Evolutionary conservation across 1,140 invertebrate genomes (phyloP).

Genomic region (Zaprionus nigranus): DNA sequence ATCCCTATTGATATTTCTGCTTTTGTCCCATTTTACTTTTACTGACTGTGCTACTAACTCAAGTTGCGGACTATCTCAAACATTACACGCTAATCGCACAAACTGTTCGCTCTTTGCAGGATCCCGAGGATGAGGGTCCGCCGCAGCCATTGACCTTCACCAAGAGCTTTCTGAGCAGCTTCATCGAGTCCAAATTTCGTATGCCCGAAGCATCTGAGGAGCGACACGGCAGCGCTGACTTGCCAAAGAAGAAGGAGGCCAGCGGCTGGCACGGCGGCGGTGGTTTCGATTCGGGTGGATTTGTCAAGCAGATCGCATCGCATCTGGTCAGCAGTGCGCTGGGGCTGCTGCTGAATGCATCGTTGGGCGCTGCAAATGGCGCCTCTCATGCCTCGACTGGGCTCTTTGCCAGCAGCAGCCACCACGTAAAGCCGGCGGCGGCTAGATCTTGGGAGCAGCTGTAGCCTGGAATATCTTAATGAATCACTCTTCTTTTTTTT

Average conservation of each 20-base stretch:
- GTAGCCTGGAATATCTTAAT: constrained; percentile 29
- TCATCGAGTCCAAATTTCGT: constrained; percentile 72
- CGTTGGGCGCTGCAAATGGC: constrained; percentile 74
- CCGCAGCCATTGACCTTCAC: constrained; percentile 74
- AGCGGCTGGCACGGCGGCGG: constrained; percentile 15
- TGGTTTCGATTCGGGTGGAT: constrained; percentile 73
- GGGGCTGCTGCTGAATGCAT: constrained; percentile 75
- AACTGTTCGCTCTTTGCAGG: constrained; percentile 45
- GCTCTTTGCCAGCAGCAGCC: constrained; percentile 74
- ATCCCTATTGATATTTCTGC: not conserved
- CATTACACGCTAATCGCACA: not conserved
- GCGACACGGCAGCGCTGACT: constrained; percentile 55
- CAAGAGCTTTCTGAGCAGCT: constrained; percentile 70
- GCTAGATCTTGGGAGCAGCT: constrained; percentile 30
- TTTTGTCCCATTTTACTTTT: not conserved
- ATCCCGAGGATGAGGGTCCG: constrained; percentile 80
- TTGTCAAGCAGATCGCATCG: constrained; percentile 75
- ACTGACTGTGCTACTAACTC: constrained; percentile 61
- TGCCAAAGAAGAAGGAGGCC: constrained; percentile 50
- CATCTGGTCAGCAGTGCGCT: constrained; percentile 75
- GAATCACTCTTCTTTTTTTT: constrained; percentile 23
- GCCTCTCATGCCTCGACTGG: constrained; percentile 70
- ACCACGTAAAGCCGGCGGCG: constrained; percentile 33
- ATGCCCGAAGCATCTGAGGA: constrained; percentile 54
- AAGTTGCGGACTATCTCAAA: not conserved